phyloP scores from a whole-genome alignment of 2,888 invertebrate genomes.

The Pelosia muscerda region DNA sequence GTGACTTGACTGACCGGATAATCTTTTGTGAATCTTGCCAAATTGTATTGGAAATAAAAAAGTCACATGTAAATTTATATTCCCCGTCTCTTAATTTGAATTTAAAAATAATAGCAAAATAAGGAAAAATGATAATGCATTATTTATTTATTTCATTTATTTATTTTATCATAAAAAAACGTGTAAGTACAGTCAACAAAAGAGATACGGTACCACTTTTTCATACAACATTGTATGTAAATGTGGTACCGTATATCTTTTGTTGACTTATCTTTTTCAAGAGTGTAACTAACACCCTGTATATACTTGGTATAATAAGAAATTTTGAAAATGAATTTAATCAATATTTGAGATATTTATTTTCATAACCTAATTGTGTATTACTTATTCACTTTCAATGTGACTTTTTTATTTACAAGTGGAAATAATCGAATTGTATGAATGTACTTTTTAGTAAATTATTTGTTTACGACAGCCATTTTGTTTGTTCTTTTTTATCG shows the following conservation, averaged over 20 bases:
- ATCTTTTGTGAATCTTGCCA: slow-evolving; percentile 77
- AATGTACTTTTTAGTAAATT: slow-evolving; percentile 45
- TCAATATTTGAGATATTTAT: background rate
- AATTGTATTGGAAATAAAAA: slow-evolving; percentile 51
- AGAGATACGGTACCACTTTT: no score
- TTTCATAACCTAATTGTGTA: background rate
- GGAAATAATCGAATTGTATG: slow-evolving; percentile 44
- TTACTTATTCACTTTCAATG: slow-evolving; percentile 11
- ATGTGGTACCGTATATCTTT: no score
- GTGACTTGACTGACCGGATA: slow-evolving; percentile 67
- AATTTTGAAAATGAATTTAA: background rate
- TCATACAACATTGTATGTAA: no score
- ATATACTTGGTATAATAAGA: no score
- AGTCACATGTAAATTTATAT: slow-evolving; percentile 22
- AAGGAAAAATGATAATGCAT: background rate
- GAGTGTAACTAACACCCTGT: no score
- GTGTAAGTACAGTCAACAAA: no score
- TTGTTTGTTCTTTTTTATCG: slow-evolving; percentile 58
- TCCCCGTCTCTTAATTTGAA: no score
- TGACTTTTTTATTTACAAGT: slow-evolving; percentile 47
- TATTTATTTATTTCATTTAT: no score
- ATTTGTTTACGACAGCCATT: slow-evolving; percentile 54
- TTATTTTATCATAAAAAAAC: no score
- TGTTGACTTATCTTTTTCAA: no score
- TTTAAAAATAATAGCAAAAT: background rate